These are phyloP conservation scores for Mus spicilegus DNA, from an alignment of 2,113 vertebrate genomes.

Conservation along the genomic window DNA sequence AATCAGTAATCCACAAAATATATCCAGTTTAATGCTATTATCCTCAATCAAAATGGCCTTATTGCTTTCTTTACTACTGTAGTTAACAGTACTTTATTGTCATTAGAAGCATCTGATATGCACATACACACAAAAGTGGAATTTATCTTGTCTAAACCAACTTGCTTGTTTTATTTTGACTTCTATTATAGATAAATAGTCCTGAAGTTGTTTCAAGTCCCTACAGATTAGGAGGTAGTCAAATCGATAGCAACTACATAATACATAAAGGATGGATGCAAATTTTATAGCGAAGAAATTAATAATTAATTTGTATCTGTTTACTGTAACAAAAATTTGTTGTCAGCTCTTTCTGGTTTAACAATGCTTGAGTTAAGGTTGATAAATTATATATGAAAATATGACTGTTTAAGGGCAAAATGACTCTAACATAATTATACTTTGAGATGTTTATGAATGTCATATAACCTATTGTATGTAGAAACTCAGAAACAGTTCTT, in stretches of 20 bases:
- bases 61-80: slow-evolving; percentile 27
- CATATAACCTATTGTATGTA: neutral
- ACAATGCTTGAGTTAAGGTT: slow-evolving; percentile 67
- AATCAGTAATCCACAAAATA: slow-evolving; percentile 35
- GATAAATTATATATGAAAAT: slow-evolving; percentile 70
- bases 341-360: slow-evolving; percentile 85
- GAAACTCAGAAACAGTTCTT: neutral
- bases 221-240: slow-evolving; percentile 72
- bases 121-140: slow-evolving; percentile 24
- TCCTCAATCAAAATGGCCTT: slow-evolving; percentile 15
- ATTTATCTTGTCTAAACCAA: slow-evolving; percentile 63
- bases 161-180: slow-evolving; percentile 73
- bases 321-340: slow-evolving; percentile 84
- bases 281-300: slow-evolving; percentile 84
- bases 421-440: slow-evolving; percentile 31
- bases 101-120: slow-evolving; percentile 57
- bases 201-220: slow-evolving; percentile 64
- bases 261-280: slow-evolving; percentile 83
- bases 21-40: neutral
- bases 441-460: slow-evolving; percentile 42
- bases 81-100: slow-evolving; percentile 59
- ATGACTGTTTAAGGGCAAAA: slow-evolving; percentile 53
- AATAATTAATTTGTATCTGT: slow-evolving; percentile 85
- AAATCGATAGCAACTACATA: slow-evolving; percentile 86
- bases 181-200: slow-evolving; percentile 74